These are phyloP conservation scores for Lasioglossum albipes DNA, from an alignment of 1,140 invertebrate genomes.

Conservation along the genomic window DNA sequence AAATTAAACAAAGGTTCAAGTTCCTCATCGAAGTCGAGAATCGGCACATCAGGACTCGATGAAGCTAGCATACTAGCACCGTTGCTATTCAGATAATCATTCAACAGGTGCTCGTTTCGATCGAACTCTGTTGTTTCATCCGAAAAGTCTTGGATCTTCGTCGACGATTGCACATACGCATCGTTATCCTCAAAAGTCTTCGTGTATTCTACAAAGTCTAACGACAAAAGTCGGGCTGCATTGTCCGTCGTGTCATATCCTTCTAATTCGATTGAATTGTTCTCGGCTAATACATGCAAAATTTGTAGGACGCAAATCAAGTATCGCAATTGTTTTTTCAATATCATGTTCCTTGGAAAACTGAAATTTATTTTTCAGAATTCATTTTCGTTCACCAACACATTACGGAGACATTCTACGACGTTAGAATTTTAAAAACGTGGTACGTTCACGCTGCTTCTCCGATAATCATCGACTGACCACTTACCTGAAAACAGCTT, in stretches of 20 bases:
- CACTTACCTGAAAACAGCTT: slow-evolving; percentile 53
- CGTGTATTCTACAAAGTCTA: background rate
- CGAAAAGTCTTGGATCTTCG: background rate
- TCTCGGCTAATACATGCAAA: slow-evolving; percentile 48
- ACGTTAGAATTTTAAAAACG: slow-evolving; percentile 12
- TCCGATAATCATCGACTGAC: slow-evolving; percentile 55
- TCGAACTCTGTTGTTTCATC: background rate
- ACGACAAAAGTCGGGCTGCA: background rate
- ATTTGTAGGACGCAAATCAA: slow-evolving; percentile 53
- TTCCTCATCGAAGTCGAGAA: background rate
- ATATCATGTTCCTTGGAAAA: slow-evolving; percentile 46
- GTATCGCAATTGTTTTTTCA: slow-evolving; percentile 51
- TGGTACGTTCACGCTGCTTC: slow-evolving; percentile 15
- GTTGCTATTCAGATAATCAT: background rate
- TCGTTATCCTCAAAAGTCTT: background rate
- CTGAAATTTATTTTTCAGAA: background rate
- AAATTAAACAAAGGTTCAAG: background rate
- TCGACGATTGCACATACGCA: background rate
- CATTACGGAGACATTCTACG: background rate
- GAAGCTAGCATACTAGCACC: background rate
- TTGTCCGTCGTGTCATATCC: background rate
- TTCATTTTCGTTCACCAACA: background rate
- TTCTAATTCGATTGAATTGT: slow-evolving; percentile 12
- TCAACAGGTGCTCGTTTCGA: background rate
- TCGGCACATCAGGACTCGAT: background rate